Evolutionary conservation across 1,140 invertebrate species (phyloP), one percentile per base, ranked within the genome.

Genomic region (Tyrophagus putrescentiae): DNA sequence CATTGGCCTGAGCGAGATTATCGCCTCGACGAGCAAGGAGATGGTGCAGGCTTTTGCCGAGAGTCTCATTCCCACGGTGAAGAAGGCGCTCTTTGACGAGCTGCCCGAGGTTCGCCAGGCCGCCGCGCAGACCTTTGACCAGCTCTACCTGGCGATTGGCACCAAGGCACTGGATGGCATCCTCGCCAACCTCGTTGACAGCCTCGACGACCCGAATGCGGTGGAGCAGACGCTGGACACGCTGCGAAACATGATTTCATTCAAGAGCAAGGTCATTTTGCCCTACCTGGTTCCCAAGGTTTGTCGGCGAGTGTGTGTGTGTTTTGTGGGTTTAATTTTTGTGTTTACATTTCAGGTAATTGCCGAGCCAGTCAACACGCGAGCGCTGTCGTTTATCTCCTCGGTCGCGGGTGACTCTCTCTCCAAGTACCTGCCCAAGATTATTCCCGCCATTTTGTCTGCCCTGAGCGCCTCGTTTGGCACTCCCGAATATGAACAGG

Each of bases 1-100:
- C 72, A 96, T 98, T 70, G 94, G 94, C 4, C 76, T 99, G 1
- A 90, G 88, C 0, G 96, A 99, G 78, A 98, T 99, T 65, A 95
- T 98, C 82, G 82, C 83, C 3, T 94, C 92, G 39, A 97, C 92
- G 2, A 93, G 87, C 56, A 82, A 82, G 67, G 94, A 98, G 66
- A 94, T 96, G 82, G 86, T 94, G 6, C 73, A 92, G 1, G 84
- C 84, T 2, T 94, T 93, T 73, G 88, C 93, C 1, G 88, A 96
- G 70, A 94, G 86, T 68, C 75, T 98, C 53, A 88, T 98, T n/a
- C 92, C 92, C n/a, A 97, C 92, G 3, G 89, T 96, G 6, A 78
- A 86, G 62, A 86, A 85, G 76, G 92, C 93, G 3, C 75, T 98
- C 21, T 89, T 86, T 67, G 94, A 98, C 80, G 85, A 88, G 0